phyloP scores from a whole-genome alignment of 2,113 vertebrate genomes.

The Saguinus midas region DNA sequence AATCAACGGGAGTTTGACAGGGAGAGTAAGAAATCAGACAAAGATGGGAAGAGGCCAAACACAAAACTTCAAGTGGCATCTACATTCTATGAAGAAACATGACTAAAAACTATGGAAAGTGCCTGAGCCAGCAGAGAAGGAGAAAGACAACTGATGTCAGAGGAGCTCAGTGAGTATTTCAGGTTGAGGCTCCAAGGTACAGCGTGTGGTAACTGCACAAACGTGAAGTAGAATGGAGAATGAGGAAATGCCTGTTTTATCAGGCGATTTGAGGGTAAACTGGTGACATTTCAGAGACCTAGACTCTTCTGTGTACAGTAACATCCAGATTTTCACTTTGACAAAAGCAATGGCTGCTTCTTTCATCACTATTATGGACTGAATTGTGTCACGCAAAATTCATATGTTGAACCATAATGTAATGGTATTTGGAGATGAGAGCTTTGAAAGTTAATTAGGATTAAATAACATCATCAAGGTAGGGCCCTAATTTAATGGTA shows the following conservation, averaged over 20 bases:
- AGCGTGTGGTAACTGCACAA: accelerated
- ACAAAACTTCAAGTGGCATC: slow-evolving; percentile 8
- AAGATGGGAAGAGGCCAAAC: not conserved
- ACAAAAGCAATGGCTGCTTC: not conserved
- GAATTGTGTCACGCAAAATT: not conserved
- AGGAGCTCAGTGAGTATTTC: not conserved
- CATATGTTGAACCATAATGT: not conserved
- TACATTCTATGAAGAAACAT: not conserved
- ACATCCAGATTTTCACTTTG: not conserved
- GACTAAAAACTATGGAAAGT: not conserved
- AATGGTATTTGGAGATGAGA: not conserved
- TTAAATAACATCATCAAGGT: not conserved
- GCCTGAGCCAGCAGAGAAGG: not conserved
- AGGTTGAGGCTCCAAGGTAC: not conserved
- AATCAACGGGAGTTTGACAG: not conserved
- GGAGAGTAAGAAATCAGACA: not conserved
- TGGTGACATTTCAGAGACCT: not conserved
- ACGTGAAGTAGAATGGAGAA: not conserved
- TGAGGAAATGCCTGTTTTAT: not conserved
- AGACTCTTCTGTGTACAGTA: not conserved
- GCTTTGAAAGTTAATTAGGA: not conserved
- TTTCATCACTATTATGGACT: not conserved
- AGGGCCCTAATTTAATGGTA: not conserved
- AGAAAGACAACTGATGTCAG: not conserved
- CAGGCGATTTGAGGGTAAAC: not conserved